phyloP scores from a whole-genome alignment of 2,113 vertebrate genomes.

The Gila orcuttii region DNA sequence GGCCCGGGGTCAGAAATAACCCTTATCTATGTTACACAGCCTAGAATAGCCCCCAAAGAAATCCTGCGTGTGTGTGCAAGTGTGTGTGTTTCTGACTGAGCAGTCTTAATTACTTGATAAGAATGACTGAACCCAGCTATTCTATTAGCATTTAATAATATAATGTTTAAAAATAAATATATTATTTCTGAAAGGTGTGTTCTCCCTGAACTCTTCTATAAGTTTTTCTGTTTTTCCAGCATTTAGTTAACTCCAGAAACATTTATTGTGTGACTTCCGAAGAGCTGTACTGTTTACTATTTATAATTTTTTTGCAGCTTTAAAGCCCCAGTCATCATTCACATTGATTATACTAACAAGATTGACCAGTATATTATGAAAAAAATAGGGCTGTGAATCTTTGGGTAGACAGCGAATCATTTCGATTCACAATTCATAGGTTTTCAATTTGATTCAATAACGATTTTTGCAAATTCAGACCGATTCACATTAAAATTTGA shows the following conservation, averaged over 20 bases:
- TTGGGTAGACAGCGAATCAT: no score
- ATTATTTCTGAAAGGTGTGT: constrained; percentile 10
- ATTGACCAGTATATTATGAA: not conserved
- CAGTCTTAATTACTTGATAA: constrained; percentile 30
- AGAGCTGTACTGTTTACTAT: not conserved
- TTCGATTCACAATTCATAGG: no score
- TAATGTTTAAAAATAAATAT: not conserved
- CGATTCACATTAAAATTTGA: no score
- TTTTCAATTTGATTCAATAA: no score
- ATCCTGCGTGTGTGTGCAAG: constrained; percentile 26
- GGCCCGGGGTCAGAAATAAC: constrained; percentile 50
- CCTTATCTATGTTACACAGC: constrained; percentile 55
- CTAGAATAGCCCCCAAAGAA: constrained; percentile 46
- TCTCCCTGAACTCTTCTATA: not conserved
- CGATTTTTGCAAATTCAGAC: no score
- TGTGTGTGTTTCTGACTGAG: constrained; percentile 14
- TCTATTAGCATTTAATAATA: constrained; percentile 40
- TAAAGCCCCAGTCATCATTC: not conserved
- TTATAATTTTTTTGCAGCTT: not conserved
- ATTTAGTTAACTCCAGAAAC: not conserved
- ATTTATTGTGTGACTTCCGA: not conserved
- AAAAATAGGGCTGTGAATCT: no score
- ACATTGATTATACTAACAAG: not conserved
- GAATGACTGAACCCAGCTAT: constrained; percentile 30
- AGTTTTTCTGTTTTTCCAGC: not conserved